A percentile compares a stretch with the other conserved stretches of the same genome.
Evolutionary conservation across 2,888 invertebrate species (phyloP).

Genomic region (Arenicola marina): DNA sequence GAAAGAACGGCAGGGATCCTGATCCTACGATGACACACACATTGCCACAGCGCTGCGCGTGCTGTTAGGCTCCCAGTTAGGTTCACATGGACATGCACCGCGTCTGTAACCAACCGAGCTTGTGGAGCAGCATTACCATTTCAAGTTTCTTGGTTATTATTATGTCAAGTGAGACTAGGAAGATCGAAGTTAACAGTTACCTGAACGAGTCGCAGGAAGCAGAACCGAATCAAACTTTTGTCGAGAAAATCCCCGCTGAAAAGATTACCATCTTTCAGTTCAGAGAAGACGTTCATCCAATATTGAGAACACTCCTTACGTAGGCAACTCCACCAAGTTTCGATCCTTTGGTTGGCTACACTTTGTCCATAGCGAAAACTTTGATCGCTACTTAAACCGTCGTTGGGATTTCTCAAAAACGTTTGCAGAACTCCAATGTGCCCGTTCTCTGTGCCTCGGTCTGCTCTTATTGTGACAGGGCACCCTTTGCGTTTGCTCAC

Average conservation of each 20-base stretch:
- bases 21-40: no score
- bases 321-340: background rate
- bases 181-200: no score
- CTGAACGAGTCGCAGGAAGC: slow-evolving; percentile 1
- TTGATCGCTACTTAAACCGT: background rate
- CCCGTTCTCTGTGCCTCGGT: slow-evolving; percentile 1
- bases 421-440: background rate
- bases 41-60: no score
- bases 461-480: background rate
- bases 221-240: background rate
- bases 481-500: background rate
- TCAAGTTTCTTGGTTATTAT: no score
- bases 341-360: background rate
- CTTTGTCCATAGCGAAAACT: background rate
- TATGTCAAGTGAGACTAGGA: no score
- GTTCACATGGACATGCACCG: no score
- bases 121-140: no score
- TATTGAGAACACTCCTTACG: background rate
- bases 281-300: background rate
- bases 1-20: no score
- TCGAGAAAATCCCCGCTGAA: no score
- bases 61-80: no score
- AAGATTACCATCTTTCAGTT: background rate
- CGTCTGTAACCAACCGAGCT: no score
- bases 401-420: background rate